Evolutionary conservation across 2,797 vertebrate species (phyloP).

Genomic region (Darevskia mixta): DNA sequence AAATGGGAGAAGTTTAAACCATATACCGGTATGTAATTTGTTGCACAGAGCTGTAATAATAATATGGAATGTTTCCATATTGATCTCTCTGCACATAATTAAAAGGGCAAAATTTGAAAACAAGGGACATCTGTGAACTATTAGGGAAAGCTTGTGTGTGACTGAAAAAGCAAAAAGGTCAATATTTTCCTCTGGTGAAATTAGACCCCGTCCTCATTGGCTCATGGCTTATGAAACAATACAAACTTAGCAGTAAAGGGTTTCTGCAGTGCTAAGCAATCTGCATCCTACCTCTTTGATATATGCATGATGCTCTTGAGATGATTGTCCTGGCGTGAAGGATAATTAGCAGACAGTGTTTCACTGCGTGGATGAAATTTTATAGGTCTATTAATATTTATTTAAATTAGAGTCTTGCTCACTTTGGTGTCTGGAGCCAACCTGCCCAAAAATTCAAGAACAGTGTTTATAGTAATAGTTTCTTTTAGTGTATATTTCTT

Average conservation of each 20-base stretch:
- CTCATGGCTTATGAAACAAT: background rate
- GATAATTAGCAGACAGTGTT: constrained; percentile 18
- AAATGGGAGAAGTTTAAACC: background rate
- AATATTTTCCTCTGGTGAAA: background rate
- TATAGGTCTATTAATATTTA: constrained; percentile 30
- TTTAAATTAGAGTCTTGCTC: constrained; percentile 23
- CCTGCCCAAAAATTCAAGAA: background rate
- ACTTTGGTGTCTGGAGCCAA: background rate
- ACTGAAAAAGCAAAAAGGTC: background rate
- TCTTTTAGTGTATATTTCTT: background rate
- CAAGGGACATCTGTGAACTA: background rate
- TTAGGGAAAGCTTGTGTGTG: background rate
- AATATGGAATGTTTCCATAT: background rate
- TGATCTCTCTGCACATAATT: background rate
- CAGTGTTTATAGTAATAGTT: background rate
- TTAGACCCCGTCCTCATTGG: constrained; percentile 10
- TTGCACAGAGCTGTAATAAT: background rate
- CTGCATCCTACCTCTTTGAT: background rate
- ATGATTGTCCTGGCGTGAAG: constrained; percentile 18
- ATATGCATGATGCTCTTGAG: constrained; percentile 16
- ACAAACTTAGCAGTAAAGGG: background rate
- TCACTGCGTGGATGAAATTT: background rate
- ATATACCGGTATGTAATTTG: background rate
- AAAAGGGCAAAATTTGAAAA: background rate
- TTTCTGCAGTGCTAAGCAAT: constrained; percentile 33